Evolutionary conservation across 2,113 vertebrate species (phyloP), one percentile per base, ranked within the genome.

Genomic region (Paedocypris sp.): DNA sequence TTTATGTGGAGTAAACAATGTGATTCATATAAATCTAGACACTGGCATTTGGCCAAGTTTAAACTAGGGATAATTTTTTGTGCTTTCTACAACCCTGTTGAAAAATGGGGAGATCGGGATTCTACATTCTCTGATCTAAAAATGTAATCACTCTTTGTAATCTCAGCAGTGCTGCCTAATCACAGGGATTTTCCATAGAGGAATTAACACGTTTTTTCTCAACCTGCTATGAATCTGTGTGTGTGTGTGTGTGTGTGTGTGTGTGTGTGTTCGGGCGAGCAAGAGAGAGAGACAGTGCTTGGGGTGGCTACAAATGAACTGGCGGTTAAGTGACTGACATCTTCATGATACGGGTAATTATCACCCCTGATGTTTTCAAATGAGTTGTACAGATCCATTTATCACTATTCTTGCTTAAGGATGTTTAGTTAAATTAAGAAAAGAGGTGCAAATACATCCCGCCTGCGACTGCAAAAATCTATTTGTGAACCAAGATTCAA

Each of bases 121-220:
- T 56, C 25, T 49, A 61, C 69, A 64, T 64, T 12, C 76, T 68
- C 67, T 67, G 73, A 35, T 73, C 66, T 62, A 71, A 68, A 75
- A 65, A 72, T 70, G 76, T 75, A 77, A 81, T 77, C 62, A 52
- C 72, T 79, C 56, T 66, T 72, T 77, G 60, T 75, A 80, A 79
- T 82, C 78, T 78, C 69, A 72, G 61, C 64, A 52, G 53, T 36
- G 68, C 71, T 69, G 35, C 70, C 71, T 79, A 77, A 80, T 78
- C 72, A 74, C 52, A 36, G 26, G 32, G 71, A 68, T 77, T 76
- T 73, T 62, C 71, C 38, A 20, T 28, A 65, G 60, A 64, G 46
- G 75, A 77, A 75, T 75, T 68, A 77, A 65, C 73, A 63, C 43
- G 49, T 77, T 74, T 54, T 63, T 62, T 80, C 73, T 69, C 71